These are phyloP conservation scores for Ectropis crepuscularia DNA, from an alignment of 2,888 invertebrate species.

Conservation along the genomic window DNA sequence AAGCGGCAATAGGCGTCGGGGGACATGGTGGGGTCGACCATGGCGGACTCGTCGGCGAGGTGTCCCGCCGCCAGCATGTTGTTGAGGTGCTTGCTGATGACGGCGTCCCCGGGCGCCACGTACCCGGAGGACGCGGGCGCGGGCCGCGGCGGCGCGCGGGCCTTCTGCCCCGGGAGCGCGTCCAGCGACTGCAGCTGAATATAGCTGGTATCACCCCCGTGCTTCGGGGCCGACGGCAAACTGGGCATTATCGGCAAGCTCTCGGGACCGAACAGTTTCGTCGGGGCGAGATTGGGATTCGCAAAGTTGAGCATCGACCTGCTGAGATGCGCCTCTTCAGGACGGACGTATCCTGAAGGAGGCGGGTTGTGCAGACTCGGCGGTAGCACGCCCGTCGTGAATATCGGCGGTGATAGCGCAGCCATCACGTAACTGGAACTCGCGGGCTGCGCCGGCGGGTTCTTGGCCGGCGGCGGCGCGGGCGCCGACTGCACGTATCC, in stretches of 20 bases:
- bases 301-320: constrained; percentile 69
- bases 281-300: constrained; percentile 64
- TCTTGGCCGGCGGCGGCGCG: constrained; percentile 51
- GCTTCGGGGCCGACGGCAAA: constrained; percentile 71
- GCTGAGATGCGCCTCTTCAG: constrained; percentile 65
- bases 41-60: constrained; percentile 70
- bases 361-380: constrained; percentile 54
- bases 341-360: constrained; percentile 72
- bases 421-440: constrained; percentile 79
- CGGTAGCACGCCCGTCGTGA: constrained; percentile 65
- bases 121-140: constrained; percentile 69
- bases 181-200: constrained; percentile 77
- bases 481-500: constrained; percentile 68
- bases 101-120: constrained; percentile 73
- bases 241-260: constrained; percentile 77
- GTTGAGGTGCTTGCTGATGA: constrained; percentile 77
- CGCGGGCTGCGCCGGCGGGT: constrained; percentile 56
- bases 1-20: constrained; percentile 81
- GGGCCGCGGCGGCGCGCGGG: constrained; percentile 62
- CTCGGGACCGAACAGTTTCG: constrained; percentile 69
- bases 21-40: constrained; percentile 78
- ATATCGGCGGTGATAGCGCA: constrained; percentile 69
- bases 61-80: constrained; percentile 69
- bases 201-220: constrained; percentile 69
- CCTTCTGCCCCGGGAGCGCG: constrained; percentile 71